Evolutionary conservation across 2,888 invertebrate genomes (phyloP), one percentile per base, ranked within the genome.

Genomic region (Lucinisca nassula): DNA sequence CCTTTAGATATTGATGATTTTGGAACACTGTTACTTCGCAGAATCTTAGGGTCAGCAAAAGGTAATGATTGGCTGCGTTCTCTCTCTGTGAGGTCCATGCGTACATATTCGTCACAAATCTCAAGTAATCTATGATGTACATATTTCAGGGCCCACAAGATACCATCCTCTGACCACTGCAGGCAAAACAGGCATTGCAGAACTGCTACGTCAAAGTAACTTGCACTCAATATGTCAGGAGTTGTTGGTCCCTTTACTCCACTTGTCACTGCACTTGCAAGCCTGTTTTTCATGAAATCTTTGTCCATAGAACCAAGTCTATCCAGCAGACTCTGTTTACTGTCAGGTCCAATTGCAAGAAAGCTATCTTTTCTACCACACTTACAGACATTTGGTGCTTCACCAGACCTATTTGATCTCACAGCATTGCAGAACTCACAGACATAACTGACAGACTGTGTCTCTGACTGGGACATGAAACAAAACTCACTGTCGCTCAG

Each of bases 131-230:
- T 92, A 76, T 95, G 95, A 80, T 96, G 96, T 70, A 96, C 90
- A 88, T 96, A 96, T 70, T 93, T 98, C 40, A 99, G 96, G 21
- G 99, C 99, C 99, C 99, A 99, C 96, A 98, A 98, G 17, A 99
- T 98, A 0, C 99, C 99, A 96, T 99, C 99, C 95, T 99, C 99
- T 95, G 98, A 98, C 99, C 99, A 99, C 95, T 99, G 99, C 0
- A 98, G 97, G 87, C 99, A 98, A 95, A 99, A 99, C 21, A 99
- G 97, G 95, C 99, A 99, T 78, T 99, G 97, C 80, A 99, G 96
- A 0, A 99, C 99, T 1, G 99, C 99, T 0, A 99, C 98, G 96
- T 99, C 99, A 82, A 99, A 97, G 96, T 99, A 99, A 0, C 99
- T 99, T 0, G 99, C 99, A 30, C 94, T 94, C 21, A 96, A 91